Conservation (phyloP, 2,888 invertebrate genomes). For the Plebejus melissa region DNA sequence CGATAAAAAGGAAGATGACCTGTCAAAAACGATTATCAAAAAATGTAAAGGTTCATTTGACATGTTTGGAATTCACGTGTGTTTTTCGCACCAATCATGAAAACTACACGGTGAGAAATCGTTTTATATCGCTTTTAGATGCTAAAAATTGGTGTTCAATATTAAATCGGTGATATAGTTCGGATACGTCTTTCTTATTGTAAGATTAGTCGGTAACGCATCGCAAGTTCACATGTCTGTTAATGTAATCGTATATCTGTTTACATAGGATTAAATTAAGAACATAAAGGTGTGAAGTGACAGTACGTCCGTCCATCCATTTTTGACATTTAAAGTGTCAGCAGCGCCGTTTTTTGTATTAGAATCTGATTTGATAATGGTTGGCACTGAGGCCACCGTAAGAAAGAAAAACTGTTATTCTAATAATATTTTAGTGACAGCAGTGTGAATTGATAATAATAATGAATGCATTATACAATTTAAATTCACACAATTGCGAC, state of each 20-base stretch:
- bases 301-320: background rate
- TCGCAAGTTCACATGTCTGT: conserved; percentile 64
- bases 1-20: background rate
- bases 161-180: conserved; percentile 41
- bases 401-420: background rate
- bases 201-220: conserved; percentile 55
- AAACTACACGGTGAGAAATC: conserved; percentile 37
- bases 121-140: conserved; percentile 38
- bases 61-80: conserved; percentile 34
- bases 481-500: background rate
- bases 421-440: background rate
- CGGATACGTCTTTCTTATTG: conserved; percentile 54
- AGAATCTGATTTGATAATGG: no score
- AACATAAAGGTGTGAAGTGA: conserved; percentile 35
- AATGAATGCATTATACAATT: background rate
- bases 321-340: background rate
- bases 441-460: background rate
- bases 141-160: conserved; percentile 41
- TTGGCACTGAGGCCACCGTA: no score
- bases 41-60: conserved; percentile 7
- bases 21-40: background rate
- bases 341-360: no score
- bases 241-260: conserved; percentile 65
- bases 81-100: conserved; percentile 36
- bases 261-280: conserved; percentile 61